Evolutionary conservation across 2,113 vertebrate genomes (phyloP), one percentile per base, ranked within the genome.

Genomic region (Serilophus lunatus): DNA sequence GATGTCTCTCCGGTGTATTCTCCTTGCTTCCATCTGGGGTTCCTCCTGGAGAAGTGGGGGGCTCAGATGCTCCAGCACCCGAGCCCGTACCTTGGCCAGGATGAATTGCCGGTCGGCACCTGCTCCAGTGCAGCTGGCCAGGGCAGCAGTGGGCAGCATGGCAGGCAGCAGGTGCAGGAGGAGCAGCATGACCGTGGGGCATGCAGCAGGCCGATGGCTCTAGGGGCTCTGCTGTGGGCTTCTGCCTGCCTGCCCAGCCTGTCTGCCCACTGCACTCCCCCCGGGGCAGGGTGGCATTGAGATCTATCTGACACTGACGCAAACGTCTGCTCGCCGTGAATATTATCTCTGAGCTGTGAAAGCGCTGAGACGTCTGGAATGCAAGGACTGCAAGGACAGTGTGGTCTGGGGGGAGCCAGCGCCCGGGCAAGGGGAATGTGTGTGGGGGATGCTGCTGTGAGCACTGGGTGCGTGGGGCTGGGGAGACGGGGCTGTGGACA

Each of bases 81-180:
- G 96, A 9, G 95, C 88, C 90, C 94, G 94, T 85, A 98, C 97
- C 89, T 98, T 98, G 94, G 96, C 97, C 94, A 98, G 96, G 90
- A 98, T 53, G 51, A 98, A 91, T 49, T 97, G 96, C 56, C 97
- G 81, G n/a, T 98, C 97, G 0, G 91, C 86, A 5, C 97, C 97
- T 0, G 86, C 78, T 18, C 87, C 97, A 0, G 82, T 95, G 94
- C 97, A 98, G 88, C 95, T 8, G 7, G 92, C 90, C 35, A 88
- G 92, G 40, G 74, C 28, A 1, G 79, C 38, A 0, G 88, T 81
- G 71, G 90, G 91, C 97, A 97, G 92, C 88, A 97, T 81, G 61
- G 95, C 88, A 44, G 98, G 94, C 22, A 98, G 86, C 93, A 97
- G 80, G 92, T 90, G 94, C 69, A 97, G 82, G 42, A 96, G 56